Percentiles rank a stretch among this genome's conserved stretches.
These are phyloP conservation scores for Teleopsis dalmanni DNA, from an alignment of 1,140 invertebrate species.

Conservation along the genomic window DNA sequence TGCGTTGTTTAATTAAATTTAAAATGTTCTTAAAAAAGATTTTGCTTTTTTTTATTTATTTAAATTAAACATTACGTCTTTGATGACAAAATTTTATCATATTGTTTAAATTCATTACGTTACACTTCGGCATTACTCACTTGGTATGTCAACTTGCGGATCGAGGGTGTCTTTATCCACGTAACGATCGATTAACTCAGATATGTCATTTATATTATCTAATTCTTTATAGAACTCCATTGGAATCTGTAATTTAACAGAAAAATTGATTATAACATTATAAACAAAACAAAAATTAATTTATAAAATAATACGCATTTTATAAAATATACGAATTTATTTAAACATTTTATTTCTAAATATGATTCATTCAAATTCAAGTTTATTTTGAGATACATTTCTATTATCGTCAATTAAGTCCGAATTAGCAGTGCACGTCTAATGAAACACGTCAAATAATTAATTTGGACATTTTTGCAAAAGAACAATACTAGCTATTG, in stretches of 20 bases:
- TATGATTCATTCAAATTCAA: background rate
- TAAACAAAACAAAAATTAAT: background rate
- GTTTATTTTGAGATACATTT: background rate
- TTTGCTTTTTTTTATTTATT: too few relatives aligned
- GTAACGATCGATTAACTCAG: constrained; percentile 15
- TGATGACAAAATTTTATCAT: too few relatives aligned
- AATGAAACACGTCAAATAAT: too few relatives aligned
- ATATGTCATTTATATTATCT: constrained; percentile 9
- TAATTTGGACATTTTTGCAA: too few relatives aligned
- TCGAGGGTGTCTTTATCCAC: constrained; percentile 15
- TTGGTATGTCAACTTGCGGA: constrained; percentile 10
- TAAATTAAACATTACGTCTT: too few relatives aligned
- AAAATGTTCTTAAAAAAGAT: too few relatives aligned
- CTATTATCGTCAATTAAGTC: background rate
- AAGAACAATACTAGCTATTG: too few relatives aligned
- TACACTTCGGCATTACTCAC: constrained; percentile 4
- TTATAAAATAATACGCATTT: background rate
- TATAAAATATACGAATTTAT: background rate
- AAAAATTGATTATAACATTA: too few relatives aligned
- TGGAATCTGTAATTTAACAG: constrained; percentile 13
- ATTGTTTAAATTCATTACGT: too few relatives aligned
- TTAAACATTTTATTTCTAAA: background rate
- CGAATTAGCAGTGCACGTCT: background rate
- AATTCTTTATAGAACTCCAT: constrained; percentile 12
- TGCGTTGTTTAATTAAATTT: too few relatives aligned